Evolutionary conservation across 2,113 vertebrate genomes (phyloP).

Genomic region (Macroglossus sobrinus): DNA sequence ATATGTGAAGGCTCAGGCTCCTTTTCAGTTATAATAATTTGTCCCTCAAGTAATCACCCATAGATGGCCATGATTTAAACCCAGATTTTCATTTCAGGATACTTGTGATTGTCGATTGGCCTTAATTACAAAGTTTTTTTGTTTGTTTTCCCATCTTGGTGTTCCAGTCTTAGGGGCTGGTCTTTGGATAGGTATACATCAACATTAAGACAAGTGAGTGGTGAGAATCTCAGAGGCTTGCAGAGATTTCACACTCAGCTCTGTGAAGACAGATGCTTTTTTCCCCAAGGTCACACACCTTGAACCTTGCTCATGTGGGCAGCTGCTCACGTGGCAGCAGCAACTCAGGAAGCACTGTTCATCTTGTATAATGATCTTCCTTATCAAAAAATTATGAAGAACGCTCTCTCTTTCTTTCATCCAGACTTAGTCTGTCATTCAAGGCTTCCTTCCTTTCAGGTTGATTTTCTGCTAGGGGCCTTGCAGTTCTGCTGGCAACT

Average conservation of each 20-base stretch:
- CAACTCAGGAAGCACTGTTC: not conserved
- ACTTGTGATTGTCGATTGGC: not conserved
- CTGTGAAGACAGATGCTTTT: rapidly evolving
- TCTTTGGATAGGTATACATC: not conserved
- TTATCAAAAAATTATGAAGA: not conserved
- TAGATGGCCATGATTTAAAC: not conserved
- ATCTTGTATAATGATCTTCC: not conserved
- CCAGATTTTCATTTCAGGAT: not conserved
- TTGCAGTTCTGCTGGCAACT: not conserved
- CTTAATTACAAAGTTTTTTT: not conserved
- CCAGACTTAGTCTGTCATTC: not conserved
- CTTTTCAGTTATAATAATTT: not conserved
- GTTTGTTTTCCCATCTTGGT: not conserved
- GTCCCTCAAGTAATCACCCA: not conserved
- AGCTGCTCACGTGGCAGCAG: not conserved
- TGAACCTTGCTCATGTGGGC: not conserved
- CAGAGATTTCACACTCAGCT: not conserved
- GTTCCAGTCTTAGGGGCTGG: not conserved
- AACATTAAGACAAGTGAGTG: not conserved
- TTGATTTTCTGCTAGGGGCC: not conserved
- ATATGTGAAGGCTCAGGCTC: not conserved
- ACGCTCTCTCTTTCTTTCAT: not conserved
- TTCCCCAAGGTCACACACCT: rapidly evolving
- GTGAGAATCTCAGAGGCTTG: not conserved
- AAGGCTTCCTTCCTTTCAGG: not conserved